Evolutionary conservation across 2,888 invertebrate species (phyloP).

Genomic region (Tiphia femorata): DNA sequence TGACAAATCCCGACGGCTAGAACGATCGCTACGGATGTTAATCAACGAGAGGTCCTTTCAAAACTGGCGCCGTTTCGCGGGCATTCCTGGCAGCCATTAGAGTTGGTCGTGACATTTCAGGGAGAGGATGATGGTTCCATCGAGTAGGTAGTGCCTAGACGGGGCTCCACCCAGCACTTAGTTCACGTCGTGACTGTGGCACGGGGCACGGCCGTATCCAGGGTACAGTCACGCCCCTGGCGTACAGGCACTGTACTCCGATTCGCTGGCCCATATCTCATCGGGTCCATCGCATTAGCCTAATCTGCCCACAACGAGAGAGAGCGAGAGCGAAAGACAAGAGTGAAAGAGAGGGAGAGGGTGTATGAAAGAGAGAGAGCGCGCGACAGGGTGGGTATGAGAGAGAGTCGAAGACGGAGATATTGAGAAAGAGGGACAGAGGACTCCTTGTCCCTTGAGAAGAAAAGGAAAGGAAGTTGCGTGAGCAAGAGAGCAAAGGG

Average conservation of each 20-base stretch:
- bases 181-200: constrained; percentile 71
- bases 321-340: constrained; percentile 26
- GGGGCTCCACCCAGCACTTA: constrained; percentile 71
- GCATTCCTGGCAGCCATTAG: constrained; percentile 59
- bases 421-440: no score
- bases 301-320: constrained; percentile 56
- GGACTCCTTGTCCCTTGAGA: no score
- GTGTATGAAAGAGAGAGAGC: no score
- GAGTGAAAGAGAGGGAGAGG: constrained; percentile 24
- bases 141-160: constrained; percentile 68
- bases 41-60: constrained; percentile 31
- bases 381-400: no score
- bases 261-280: constrained; percentile 69
- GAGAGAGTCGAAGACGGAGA: no score
- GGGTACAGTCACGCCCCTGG: constrained; percentile 72
- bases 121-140: constrained; percentile 67
- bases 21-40: not conserved
- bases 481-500: no score
- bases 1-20: no score
- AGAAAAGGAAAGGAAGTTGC: no score
- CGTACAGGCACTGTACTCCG: constrained; percentile 69
- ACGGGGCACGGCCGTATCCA: constrained; percentile 73
- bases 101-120: constrained; percentile 46
- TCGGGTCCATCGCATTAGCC: constrained; percentile 70
- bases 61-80: constrained; percentile 52